Conservation (phyloP, 1,140 invertebrate species). For the Apolygus lucorum region DNA sequence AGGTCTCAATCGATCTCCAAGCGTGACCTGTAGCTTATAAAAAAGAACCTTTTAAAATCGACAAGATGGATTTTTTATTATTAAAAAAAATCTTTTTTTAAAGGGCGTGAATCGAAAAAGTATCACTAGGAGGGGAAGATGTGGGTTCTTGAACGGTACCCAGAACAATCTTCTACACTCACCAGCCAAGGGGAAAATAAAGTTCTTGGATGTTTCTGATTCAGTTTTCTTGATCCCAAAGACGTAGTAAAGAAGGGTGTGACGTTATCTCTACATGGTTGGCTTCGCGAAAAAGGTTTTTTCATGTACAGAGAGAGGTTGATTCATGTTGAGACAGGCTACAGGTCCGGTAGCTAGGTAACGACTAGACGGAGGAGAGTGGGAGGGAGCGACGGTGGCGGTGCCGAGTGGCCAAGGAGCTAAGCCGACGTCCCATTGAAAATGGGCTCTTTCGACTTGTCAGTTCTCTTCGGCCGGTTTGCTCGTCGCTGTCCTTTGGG, state of each 20-base stretch:
- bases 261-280: too few species aligned
- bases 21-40: not conserved
- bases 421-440: conserved; percentile 23
- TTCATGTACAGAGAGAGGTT: not conserved
- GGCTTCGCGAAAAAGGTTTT: too few species aligned
- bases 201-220: too few species aligned
- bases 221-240: too few species aligned
- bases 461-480: not conserved
- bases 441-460: conserved; percentile 21
- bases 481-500: conserved; percentile 20
- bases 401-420: not conserved
- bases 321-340: not conserved
- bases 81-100: too few species aligned
- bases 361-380: conserved; percentile 5
- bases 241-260: too few species aligned
- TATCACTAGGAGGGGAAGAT: too few species aligned
- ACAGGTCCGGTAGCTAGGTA: conserved; percentile 8
- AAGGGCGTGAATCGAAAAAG: too few species aligned
- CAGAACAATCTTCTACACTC: too few species aligned
- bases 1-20: not conserved
- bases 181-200: too few species aligned
- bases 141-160: too few species aligned
- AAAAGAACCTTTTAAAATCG: not conserved
- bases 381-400: conserved; percentile 3
- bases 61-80: not conserved